Percentiles rank a stretch among this genome's conserved stretches.
Conservation (phyloP, 2,113 vertebrate species). For the Andinoacara biseriatus region DNA sequence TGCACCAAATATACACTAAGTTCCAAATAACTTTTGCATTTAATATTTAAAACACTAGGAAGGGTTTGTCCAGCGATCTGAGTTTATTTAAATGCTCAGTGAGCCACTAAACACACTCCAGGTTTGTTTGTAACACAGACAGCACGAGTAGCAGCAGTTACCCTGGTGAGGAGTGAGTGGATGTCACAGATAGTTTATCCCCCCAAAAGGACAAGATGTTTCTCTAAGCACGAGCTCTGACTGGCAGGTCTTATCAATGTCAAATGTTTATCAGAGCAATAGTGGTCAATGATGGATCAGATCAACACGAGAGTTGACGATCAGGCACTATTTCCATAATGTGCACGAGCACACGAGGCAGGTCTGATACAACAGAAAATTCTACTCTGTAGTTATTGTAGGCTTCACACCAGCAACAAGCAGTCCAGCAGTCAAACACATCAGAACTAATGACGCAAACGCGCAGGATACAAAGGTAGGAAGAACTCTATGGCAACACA, state of each 20-base stretch:
- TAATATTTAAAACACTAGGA: not conserved
- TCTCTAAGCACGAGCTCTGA: not conserved
- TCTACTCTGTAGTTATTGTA: not conserved
- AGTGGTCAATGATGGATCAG: not conserved
- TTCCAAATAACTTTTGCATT: not conserved
- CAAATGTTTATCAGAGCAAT: not conserved
- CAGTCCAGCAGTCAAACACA: constrained; percentile 7
- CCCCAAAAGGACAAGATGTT: not conserved
- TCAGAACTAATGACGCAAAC: not conserved
- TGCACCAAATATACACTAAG: not conserved
- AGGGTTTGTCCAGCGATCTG: not conserved
- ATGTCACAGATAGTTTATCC: not conserved
- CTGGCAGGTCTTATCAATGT: not conserved
- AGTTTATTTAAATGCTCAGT: not conserved
- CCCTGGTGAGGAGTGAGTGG: not conserved
- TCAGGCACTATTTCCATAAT: not conserved
- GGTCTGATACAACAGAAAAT: not conserved
- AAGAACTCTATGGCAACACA: constrained; percentile 24
- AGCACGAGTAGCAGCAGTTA: not conserved
- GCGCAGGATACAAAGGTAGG: not conserved
- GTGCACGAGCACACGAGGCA: not conserved
- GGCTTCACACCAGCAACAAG: not conserved
- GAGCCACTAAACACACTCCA: constrained; percentile 15
- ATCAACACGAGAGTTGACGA: not conserved
- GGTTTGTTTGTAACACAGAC: not conserved